Conservation (phyloP, 2,113 vertebrate genomes). For the Gasterosteus nipponicus region DNA sequence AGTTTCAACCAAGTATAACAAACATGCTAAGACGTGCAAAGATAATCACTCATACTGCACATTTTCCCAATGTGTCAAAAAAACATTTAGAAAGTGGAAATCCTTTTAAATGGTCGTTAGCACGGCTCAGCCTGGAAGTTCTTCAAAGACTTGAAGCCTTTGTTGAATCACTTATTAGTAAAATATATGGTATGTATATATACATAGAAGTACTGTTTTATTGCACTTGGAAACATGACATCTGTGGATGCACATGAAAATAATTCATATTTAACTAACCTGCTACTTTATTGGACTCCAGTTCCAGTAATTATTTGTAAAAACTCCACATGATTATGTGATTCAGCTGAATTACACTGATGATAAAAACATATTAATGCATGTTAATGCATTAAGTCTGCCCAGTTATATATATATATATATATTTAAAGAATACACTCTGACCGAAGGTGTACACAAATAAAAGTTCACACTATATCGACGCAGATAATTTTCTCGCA, state of each 20-base stretch:
- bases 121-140: not conserved
- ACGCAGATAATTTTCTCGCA: slow-evolving; percentile 13
- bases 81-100: not conserved
- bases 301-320: too few relatives aligned
- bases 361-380: not conserved
- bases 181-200: not conserved
- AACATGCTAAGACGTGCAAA: not conserved
- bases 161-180: not conserved
- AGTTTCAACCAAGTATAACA: not conserved
- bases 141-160: too few relatives aligned
- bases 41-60: not conserved
- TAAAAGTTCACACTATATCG: not conserved
- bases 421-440: not conserved
- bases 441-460: not conserved
- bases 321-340: too few relatives aligned
- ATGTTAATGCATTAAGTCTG: not conserved
- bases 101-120: not conserved
- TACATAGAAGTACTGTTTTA: not conserved
- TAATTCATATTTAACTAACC: not conserved
- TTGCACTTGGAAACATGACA: not conserved
- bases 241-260: not conserved
- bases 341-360: not conserved
- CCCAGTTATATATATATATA: not conserved
- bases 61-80: not conserved
- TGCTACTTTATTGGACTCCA: not conserved